These are phyloP conservation scores for Oceanodroma leucorhoa DNA, from an alignment of 2,797 vertebrate species.

Conservation along the genomic window DNA sequence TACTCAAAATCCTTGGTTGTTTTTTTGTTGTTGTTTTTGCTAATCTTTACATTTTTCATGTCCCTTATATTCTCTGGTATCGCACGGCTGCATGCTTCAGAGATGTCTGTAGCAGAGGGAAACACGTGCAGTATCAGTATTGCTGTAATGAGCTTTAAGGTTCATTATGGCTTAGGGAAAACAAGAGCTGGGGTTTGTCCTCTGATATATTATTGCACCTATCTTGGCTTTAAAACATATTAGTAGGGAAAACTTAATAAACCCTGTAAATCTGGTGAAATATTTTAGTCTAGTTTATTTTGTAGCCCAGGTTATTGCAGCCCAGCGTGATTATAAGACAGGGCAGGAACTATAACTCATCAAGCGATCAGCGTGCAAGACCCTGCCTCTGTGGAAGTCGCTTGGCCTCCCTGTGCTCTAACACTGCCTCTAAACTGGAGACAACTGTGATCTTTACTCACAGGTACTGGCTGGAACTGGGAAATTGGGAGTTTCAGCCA, in stretches of 20 bases:
- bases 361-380: background rate
- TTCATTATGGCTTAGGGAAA: background rate
- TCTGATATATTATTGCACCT: background rate
- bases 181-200: background rate
- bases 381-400: too few relatives aligned
- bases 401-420: background rate
- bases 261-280: background rate
- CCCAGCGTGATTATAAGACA: background rate
- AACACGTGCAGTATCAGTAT: fast-evolving
- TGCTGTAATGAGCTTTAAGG: background rate
- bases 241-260: background rate
- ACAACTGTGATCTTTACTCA: fast-evolving
- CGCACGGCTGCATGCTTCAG: fast-evolving
- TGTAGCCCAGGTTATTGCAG: background rate
- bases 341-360: background rate
- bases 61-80: background rate
- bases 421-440: background rate
- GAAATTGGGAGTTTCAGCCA: background rate
- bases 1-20: too few relatives aligned
- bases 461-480: background rate
- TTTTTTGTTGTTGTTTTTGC: background rate
- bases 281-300: background rate
- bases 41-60: fast-evolving
- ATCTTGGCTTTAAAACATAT: background rate
- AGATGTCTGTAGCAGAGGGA: background rate